Evolutionary conservation across 2,113 vertebrate genomes (phyloP).

Genomic region (Calidris pugnax): DNA sequence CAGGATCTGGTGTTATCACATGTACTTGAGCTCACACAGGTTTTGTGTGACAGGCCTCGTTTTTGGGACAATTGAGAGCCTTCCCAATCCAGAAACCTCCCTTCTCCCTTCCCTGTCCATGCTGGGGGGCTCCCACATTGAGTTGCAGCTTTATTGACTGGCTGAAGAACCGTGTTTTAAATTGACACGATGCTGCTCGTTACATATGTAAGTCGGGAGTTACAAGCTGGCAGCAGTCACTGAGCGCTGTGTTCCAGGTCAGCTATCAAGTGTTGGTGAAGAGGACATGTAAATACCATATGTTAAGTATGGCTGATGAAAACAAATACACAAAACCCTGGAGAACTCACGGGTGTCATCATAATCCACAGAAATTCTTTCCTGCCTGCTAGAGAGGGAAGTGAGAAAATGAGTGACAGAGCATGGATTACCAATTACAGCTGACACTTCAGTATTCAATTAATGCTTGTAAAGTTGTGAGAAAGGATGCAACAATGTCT

Average conservation of each 20-base stretch:
- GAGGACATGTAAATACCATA: constrained; percentile 52
- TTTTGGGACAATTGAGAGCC: not conserved
- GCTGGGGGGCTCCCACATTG: not conserved
- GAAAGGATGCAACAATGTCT: not conserved
- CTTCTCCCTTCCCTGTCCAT: not conserved
- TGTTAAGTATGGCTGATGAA: constrained; percentile 29
- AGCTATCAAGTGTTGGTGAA: not conserved
- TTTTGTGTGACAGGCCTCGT: not conserved
- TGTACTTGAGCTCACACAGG: not conserved
- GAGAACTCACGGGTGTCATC: constrained; percentile 34
- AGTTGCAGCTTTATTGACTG: not conserved
- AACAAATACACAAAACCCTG: constrained; percentile 52
- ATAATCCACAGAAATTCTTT: constrained; percentile 37
- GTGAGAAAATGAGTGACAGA: constrained; percentile 58
- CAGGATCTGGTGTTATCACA: not conserved
- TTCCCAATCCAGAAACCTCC: not conserved
- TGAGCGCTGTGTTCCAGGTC: constrained; percentile 1
- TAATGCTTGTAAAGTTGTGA: not conserved
- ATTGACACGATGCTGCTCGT: not conserved
- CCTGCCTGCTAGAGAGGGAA: not conserved
- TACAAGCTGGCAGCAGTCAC: constrained; percentile 37
- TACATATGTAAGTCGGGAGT: not conserved
- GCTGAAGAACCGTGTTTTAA: not conserved
- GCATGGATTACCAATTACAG: not conserved
- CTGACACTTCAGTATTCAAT: not conserved